Evolutionary conservation across 2,888 invertebrate species (phyloP), one percentile per base, ranked within the genome.

Genomic region (Elysia crispata): DNA sequence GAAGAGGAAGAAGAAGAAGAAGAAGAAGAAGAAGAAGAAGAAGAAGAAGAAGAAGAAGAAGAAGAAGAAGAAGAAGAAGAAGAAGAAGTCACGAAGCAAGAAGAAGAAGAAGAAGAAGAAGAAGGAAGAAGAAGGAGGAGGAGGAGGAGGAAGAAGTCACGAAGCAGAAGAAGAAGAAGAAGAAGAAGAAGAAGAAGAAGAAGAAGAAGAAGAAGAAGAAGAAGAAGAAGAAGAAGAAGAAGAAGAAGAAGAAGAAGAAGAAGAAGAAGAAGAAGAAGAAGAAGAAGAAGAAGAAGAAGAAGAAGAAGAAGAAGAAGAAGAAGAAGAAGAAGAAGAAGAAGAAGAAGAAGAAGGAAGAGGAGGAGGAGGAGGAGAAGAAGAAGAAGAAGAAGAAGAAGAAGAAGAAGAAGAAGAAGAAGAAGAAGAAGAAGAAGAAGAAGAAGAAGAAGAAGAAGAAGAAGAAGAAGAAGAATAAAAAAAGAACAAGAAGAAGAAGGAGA

Each of bases 281-380:
- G 72, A 72, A 3, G 72, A 72, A 72, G 72, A 72, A 72, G 72
- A 72, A 72, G 72, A 72, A 72, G 72, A 72, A 72, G 72, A 72
- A 72, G 72, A 75, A 72, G 72, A 72, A 72, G 72, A 72, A 72
- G 72, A 72, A 72, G 72, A 72, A 72, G 72, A 72, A 72, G 72
- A 72, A 72, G 72, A 72, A 72, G 72, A 72, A 72, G 72, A 72
- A 72, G 72, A 72, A 41, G 49, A 72, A 41, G 49, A 72, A 41
- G 49, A 72, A 41, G 20, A 72, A 28, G 28, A 1, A 1, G 54
- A 31, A 1, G 25, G 73, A 49, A 73, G 54, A 50, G 25, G 50
- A 73, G 54, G 54, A 50, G 54, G 73, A 49, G 54, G 73, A 50
- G 54, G 54, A 73, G 54, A 25, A 73, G 49, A 50, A 33, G 72